Evolutionary conservation across 2,888 invertebrate genomes (phyloP), one percentile per base, ranked within the genome.

Genomic region (Hydrotaea diabolus): DNA sequence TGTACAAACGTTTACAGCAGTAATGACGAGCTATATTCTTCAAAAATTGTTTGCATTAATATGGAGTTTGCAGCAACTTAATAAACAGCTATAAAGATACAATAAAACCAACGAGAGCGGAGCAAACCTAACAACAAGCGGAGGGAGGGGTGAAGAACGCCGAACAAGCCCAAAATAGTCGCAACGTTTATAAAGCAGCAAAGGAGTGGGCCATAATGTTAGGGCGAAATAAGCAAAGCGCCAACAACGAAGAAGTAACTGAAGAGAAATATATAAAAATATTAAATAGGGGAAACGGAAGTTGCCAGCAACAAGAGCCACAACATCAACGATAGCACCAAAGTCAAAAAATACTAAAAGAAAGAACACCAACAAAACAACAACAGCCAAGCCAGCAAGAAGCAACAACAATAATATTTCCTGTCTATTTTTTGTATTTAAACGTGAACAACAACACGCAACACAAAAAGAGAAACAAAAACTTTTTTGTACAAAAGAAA

Each of bases 21-120:
- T 77, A 79, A 59, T 17, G 46, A 72, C 59, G 8, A 75, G 53
- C 75, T 11, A 69, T 66, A n/a, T 43, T 46, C 66, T 23, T 19
- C 46, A 15, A 77, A 46, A 23, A 21, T 11, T 11, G 19, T 8
- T 53, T 76, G 64, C 17, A 66, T 76, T 73, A 76, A 59, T n/a
- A 77, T 80, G 75, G 72, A 77, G 77, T 80, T 71, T 71, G 55
- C 74, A 64, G 72, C 36, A 71, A 76, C 73, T 78, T 69, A 77
- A 85, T 79, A 71, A 85, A 80, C 74, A 78, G 75, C 84, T 74
- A 80, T 75, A 80, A 82, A 74, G 69, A 43, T 0, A 74, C 15
- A 53, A 11, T 43, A 46, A 2, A 49, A 15, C 0, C 49, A 7
- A 49, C 49, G 49, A 13, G n/a, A n/a, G n/a, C n/a, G n/a, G n/a